A percentile compares a stretch with the other conserved stretches of the same genome.
These are phyloP conservation scores for Chironomus tepperi DNA, from an alignment of 1,140 invertebrate species.

Conservation along the genomic window DNA sequence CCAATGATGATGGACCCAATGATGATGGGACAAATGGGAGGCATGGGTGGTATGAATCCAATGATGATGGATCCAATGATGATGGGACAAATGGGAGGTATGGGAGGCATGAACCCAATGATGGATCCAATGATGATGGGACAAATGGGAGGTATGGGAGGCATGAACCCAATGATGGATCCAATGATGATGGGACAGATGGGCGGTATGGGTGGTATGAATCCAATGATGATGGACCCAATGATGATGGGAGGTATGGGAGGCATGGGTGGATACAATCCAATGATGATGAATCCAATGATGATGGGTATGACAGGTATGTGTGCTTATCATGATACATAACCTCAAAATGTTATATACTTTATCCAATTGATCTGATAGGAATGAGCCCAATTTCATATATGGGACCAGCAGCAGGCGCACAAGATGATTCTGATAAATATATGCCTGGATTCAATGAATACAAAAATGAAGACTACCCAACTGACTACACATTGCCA, in stretches of 20 bases:
- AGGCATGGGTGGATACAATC: no score
- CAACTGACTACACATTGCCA: not conserved
- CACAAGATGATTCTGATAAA: not conserved
- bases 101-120: not conserved
- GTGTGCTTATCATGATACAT: no score
- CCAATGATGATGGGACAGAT: not conserved
- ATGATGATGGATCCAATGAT: conserved; percentile 1
- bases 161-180: not conserved
- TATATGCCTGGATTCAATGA: not conserved
- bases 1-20: not conserved
- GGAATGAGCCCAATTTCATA: not conserved
- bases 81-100: not conserved
- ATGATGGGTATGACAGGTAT: not conserved
- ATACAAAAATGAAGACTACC: not conserved
- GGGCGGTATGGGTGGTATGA: not conserved
- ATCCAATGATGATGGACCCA: not conserved
- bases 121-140: not conserved
- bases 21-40: not conserved
- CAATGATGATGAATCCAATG: not conserved
- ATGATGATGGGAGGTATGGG: not conserved
- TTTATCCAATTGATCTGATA: no score
- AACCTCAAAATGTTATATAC: no score
- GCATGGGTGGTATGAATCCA: not conserved
- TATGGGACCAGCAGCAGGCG: not conserved
- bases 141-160: not conserved